Percentiles rank a stretch among this genome's conserved stretches.
Evolutionary conservation across 2,113 vertebrate genomes (phyloP).

Genomic region (Nannospalax galili): DNA sequence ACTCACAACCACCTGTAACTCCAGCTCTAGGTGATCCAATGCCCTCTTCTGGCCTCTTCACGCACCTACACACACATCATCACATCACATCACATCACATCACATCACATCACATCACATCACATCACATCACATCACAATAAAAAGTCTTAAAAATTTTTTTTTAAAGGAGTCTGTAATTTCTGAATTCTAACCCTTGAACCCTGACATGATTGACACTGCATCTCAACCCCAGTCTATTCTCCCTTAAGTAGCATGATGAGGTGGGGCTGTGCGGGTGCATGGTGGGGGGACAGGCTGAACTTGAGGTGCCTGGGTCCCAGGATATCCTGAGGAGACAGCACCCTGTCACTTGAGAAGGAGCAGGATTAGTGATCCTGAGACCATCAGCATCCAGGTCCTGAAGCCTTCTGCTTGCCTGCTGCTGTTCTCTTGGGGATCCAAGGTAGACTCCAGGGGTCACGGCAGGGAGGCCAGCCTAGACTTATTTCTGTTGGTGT

Average conservation of each 20-base stretch:
- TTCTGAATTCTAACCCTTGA: neutral
- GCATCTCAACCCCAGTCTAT: neutral
- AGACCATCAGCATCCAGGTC: neutral
- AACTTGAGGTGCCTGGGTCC: neutral
- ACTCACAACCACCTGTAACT: too few relatives aligned
- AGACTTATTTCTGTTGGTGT: neutral
- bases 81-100: neutral
- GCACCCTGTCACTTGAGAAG: neutral
- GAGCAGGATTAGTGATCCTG: neutral
- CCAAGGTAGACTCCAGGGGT: neutral
- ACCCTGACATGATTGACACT: neutral
- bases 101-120: neutral
- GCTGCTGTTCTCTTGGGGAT: neutral
- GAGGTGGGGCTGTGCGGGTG: fast-evolving
- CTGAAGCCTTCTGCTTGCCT: neutral
- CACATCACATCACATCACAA: neutral
- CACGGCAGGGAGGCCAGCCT: neutral
- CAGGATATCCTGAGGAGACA: neutral
- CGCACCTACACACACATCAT: neutral
- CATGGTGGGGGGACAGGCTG: neutral
- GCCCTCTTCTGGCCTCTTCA: too few relatives aligned
- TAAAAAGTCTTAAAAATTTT: neutral
- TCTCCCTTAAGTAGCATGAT: neutral
- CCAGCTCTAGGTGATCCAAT: neutral
- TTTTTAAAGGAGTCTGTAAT: neutral